These are phyloP conservation scores for Acestrorhynchus altus DNA, from an alignment of 2,797 vertebrate genomes.

Conservation along the genomic window DNA sequence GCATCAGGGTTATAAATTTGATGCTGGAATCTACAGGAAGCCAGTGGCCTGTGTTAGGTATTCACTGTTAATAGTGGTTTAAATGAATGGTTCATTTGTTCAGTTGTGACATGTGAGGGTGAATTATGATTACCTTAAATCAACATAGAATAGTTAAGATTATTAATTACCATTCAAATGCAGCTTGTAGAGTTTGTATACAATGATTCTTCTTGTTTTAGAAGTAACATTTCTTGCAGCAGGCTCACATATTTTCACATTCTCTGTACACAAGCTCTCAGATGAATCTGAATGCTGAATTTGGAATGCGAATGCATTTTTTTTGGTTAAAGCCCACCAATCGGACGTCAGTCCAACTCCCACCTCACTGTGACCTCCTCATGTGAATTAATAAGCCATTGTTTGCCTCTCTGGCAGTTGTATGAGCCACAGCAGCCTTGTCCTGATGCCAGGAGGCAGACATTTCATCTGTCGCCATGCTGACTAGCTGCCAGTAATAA, in stretches of 20 bases:
- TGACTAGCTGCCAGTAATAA: slow-evolving; percentile 48
- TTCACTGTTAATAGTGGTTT: no score
- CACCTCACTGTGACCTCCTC: slow-evolving; percentile 27
- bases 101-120: no score
- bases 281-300: slow-evolving; percentile 21
- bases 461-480: slow-evolving; percentile 46
- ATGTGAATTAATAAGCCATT: slow-evolving; percentile 56
- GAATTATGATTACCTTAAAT: no score
- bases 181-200: background rate
- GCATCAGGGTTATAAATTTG: no score
- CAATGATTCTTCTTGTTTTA: background rate
- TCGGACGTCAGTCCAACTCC: slow-evolving; percentile 19
- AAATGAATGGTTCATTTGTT: no score
- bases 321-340: slow-evolving; percentile 30
- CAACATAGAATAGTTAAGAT: no score
- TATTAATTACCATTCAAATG: background rate
- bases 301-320: slow-evolving; percentile 29
- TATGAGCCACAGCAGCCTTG: slow-evolving; percentile 28
- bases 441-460: slow-evolving; percentile 39
- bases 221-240: slow-evolving; percentile 25
- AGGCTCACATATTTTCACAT: background rate
- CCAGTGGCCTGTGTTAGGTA: no score
- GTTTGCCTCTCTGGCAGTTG: slow-evolving; percentile 35
- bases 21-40: no score
- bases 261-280: background rate